A percentile compares a stretch with the other conserved stretches of the same genome.
These are phyloP conservation scores for Caenorhabditis angaria DNA, from an alignment of 2,888 invertebrate species.

Conservation along the genomic window DNA sequence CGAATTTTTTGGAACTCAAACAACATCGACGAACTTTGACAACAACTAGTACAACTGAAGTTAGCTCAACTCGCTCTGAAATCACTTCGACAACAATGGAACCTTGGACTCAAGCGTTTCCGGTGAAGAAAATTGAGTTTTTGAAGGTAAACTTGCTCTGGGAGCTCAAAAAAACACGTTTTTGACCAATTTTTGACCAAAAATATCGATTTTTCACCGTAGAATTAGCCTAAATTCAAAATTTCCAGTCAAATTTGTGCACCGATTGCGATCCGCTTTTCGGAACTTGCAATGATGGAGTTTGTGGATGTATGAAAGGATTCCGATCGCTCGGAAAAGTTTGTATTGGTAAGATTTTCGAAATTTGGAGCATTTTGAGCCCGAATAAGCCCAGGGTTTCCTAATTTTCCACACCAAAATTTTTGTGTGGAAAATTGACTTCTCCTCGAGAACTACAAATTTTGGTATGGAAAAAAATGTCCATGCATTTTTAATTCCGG, in stretches of 20 bases:
- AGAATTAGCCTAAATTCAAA: too few relatives aligned
- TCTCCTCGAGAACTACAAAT: too few relatives aligned
- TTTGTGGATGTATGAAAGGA: conserved; percentile 65
- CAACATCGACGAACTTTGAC: conserved; percentile 39
- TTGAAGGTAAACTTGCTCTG: too few relatives aligned
- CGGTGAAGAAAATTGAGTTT: not conserved
- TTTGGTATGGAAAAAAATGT: not conserved
- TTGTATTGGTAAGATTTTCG: conserved; percentile 65
- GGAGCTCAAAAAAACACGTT: too few relatives aligned
- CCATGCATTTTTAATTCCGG: not conserved
- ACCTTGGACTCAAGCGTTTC: not conserved
- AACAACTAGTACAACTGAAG: conserved; percentile 21
- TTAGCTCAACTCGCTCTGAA: not conserved
- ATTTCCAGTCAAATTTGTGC: conserved; percentile 38
- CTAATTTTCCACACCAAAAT: conserved; percentile 8
- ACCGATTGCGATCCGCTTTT: conserved; percentile 54
- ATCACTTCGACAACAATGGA: not conserved
- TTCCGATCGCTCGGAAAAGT: conserved; percentile 59
- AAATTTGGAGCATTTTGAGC: too few relatives aligned
- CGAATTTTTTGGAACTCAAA: too few relatives aligned
- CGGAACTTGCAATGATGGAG: conserved; percentile 60
- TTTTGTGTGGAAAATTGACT: not conserved
- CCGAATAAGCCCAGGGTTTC: too few relatives aligned
- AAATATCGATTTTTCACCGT: too few relatives aligned
- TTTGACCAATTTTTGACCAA: too few relatives aligned